Base-by-base conservation (phyloP, 2,888 invertebrate genomes). In the Catotricha subobsoleta region DNA sequence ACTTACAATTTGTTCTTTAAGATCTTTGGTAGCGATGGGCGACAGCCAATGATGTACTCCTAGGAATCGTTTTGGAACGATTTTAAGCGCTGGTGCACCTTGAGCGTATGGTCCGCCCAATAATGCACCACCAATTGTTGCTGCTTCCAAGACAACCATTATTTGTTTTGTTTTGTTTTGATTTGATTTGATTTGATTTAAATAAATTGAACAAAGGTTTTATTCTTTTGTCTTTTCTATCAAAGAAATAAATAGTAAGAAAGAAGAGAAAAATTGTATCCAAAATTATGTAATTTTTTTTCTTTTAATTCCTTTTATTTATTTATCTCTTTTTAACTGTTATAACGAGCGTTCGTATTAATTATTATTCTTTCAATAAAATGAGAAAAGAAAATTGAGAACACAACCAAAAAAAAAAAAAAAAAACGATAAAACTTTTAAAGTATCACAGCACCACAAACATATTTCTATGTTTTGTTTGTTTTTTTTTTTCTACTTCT, bases 41-140 rank as follows among this genome's bases (percentile, higher is more conserved):
- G 84, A 80, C 58, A 87, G 69, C 83, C 84, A 86, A 65, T 84
- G 83, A 65, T 88, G 88, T 60, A 87, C 72, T 68, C 82, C 84
- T 62, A 87, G 82, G 66, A 81, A 87, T 57, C 87, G 72, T 69
- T 87, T 87, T 57, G 84, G 83, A 66, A 87, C 72, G 71, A 87
- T 78, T 75, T 88, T 88, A 62, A 86, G 71, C 52, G 83, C 81
- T 55, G 81, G 77, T 54, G 80, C 76, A 52, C 80, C 75, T 63
- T 82, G 82, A 55, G 81, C 77, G 65, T 82, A 83, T 47, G 77
- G 74, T 47, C 77, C 72, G 62, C 84, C 83, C 59, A 84, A 66
- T 51, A 76, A 72, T 49, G 76, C 72, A 49, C 72, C 72, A 50
- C 75, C 66, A 46, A 74, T 70, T 51, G 76, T 76, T 59, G 76